Base-by-base conservation (phyloP, 2,888 invertebrate species). In the Griposia aprilina region DNA sequence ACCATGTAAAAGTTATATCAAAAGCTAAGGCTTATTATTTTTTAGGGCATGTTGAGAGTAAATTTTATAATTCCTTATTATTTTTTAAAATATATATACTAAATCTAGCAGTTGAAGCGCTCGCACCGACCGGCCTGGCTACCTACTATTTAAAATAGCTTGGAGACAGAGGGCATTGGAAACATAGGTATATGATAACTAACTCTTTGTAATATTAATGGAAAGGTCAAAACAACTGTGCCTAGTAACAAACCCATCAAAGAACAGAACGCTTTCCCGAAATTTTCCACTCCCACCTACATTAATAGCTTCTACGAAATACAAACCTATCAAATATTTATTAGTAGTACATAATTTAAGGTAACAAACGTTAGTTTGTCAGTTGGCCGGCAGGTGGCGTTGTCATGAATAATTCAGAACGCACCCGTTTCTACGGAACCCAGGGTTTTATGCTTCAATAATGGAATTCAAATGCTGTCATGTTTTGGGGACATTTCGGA, bases 341-440 rank as follows among this genome's bases (percentile, higher is more conserved):
- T 87, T 88, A 88, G 20, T 3, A 36, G 41, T 52, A 60, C 84
- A 85, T 87, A 88, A 90, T 90, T 89, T 89, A 89, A 88, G 87
- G 80, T 77, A 86, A 90, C 91, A 91, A 92, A 91, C 91, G 93
- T 91, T 93, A 91, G 92, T 93, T 89, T 89, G 93, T 90, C 94
- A 91, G 94, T 94, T 94, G 89, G 89, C 76, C 89, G 90, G 91
- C 94, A 94, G 94, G 94, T 94, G 94, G 93, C 92, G 89, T 88
- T 89, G 86, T 90, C 88, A 94, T 94, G 93, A 93, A 94, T 94
- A 85, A 94, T 94, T 94, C 93, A 84, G 77, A 80, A 84, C 80
- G 71, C 84, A 87, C 89, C 87, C 88, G 89, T 89, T 88, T 87
- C 83, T 88, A 88, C 88, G 76, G 71, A 78, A 81, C 88, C 79